These are phyloP conservation scores for Drosophila aff. DNA, from an alignment of 1,140 invertebrate species.

Conservation along the genomic window DNA sequence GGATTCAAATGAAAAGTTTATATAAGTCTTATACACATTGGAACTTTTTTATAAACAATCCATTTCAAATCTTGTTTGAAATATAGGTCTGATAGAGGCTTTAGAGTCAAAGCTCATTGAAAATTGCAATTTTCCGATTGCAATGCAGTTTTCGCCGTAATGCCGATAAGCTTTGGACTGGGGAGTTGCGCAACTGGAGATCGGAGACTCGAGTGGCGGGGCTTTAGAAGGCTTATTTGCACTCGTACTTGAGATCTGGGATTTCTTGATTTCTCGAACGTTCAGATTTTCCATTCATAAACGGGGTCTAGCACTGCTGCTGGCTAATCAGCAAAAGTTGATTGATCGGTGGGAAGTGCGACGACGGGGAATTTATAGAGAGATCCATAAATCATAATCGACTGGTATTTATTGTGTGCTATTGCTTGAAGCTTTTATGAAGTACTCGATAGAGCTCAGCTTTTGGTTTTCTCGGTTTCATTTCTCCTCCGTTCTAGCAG, in stretches of 20 bases:
- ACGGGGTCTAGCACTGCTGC: constrained; percentile 7
- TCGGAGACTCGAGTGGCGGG: constrained; percentile 30
- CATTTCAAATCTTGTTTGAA: not conserved
- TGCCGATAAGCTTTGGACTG: constrained; percentile 38
- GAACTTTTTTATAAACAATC: not conserved
- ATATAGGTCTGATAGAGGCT: not conserved
- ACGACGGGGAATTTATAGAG: constrained; percentile 47
- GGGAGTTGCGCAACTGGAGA: constrained; percentile 42
- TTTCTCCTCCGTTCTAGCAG: not conserved
- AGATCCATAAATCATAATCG: constrained; percentile 71
- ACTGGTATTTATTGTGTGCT: constrained; percentile 56
- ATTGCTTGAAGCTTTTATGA: constrained; percentile 16
- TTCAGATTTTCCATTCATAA: constrained; percentile 49
- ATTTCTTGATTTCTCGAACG: constrained; percentile 42
- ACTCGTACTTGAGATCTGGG: constrained; percentile 39
- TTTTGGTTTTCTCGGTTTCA: constrained; percentile 2
- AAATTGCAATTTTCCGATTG: not conserved
- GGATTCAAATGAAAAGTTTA: not conserved
- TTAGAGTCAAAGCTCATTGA: not conserved
- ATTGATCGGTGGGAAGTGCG: constrained; percentile 64
- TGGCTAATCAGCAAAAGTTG: constrained; percentile 55
- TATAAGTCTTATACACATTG: not conserved
- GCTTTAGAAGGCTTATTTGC: constrained; percentile 27
- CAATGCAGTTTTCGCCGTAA: constrained; percentile 1
- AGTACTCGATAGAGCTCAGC: constrained; percentile 26